A percentile compares a stretch with the other conserved stretches of the same genome.
Evolutionary conservation across 2,888 invertebrate species (phyloP).

Genomic region (Iphiclides podalirius): DNA sequence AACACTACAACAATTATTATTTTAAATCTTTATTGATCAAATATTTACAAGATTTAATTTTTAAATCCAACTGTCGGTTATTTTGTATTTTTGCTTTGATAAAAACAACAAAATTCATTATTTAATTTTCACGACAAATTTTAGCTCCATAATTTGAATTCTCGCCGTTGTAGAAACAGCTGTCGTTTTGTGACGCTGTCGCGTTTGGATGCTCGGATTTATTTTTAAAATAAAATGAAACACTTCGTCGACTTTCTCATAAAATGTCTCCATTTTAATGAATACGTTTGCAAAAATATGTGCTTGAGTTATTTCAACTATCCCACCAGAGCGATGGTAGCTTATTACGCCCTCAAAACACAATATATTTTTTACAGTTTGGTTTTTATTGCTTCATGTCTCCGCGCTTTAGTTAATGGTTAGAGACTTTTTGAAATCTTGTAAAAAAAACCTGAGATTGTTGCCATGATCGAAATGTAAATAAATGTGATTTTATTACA

Average conservation of each 20-base stretch:
- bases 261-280: constrained; percentile 16
- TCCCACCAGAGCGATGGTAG: too few species aligned
- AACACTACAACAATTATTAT: too few species aligned
- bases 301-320: not conserved
- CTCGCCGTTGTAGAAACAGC: constrained; percentile 43
- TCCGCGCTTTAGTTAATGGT: too few species aligned
- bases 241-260: constrained; percentile 22
- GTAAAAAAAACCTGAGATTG: too few species aligned
- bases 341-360: too few species aligned
- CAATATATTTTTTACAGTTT: too few species aligned
- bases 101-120: constrained; percentile 22
- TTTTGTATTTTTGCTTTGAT: constrained; percentile 11
- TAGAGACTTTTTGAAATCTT: too few species aligned
- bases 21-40: too few species aligned
- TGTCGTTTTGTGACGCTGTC: constrained; percentile 44
- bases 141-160: constrained; percentile 50
- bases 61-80: constrained; percentile 2
- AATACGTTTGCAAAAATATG: constrained; percentile 10
- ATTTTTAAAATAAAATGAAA: constrained; percentile 41
- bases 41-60: too few species aligned
- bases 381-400: too few species aligned
- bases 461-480: too few species aligned
- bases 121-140: constrained; percentile 41
- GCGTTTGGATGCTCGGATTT: constrained; percentile 34
- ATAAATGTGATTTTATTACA: too few species aligned